A percentile compares a stretch with the other conserved stretches of the same genome.
phyloP scores from a whole-genome alignment of 2,797 vertebrate species.

The Chelon auratus region DNA sequence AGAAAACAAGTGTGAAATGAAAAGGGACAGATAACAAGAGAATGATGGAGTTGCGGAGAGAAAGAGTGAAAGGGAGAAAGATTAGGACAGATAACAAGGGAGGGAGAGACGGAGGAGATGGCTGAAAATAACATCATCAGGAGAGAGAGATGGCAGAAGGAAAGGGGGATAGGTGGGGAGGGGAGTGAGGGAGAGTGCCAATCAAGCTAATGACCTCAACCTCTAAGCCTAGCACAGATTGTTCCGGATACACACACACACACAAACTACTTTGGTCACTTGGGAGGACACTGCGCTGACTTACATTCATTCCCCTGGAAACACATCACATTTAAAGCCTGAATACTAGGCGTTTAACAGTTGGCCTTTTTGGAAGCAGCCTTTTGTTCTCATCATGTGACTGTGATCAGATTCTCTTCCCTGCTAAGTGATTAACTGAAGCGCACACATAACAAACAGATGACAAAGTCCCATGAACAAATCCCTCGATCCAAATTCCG shows the following conservation, averaged over 20 bases:
- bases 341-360: neutral
- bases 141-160: slow-evolving; percentile 34
- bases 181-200: slow-evolving; percentile 61
- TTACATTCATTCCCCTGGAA: slow-evolving; percentile 1
- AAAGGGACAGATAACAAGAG: slow-evolving; percentile 63
- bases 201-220: slow-evolving; percentile 81
- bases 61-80: slow-evolving; percentile 32
- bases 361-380: neutral
- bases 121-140: slow-evolving; percentile 51
- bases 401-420: slow-evolving; percentile 10
- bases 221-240: slow-evolving; percentile 74
- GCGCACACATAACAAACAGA: slow-evolving; percentile 21
- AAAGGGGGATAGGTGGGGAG: slow-evolving; percentile 11
- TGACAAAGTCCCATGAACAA: slow-evolving; percentile 50
- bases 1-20: slow-evolving; percentile 75
- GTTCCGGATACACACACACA: slow-evolving; percentile 62
- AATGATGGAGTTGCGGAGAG: slow-evolving; percentile 33
- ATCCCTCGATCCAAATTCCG: slow-evolving; percentile 60
- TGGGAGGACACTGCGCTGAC: slow-evolving; percentile 18
- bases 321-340: neutral
- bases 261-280: slow-evolving; percentile 29
- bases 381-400: slow-evolving; percentile 9
- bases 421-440: slow-evolving; percentile 28
- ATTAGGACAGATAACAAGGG: slow-evolving; percentile 41
- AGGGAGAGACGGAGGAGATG: slow-evolving; percentile 17